A percentile compares a stretch with the other conserved stretches of the same genome.
phyloP scores from a whole-genome alignment of 2,888 invertebrate species.

The Amaurobius ferox region DNA sequence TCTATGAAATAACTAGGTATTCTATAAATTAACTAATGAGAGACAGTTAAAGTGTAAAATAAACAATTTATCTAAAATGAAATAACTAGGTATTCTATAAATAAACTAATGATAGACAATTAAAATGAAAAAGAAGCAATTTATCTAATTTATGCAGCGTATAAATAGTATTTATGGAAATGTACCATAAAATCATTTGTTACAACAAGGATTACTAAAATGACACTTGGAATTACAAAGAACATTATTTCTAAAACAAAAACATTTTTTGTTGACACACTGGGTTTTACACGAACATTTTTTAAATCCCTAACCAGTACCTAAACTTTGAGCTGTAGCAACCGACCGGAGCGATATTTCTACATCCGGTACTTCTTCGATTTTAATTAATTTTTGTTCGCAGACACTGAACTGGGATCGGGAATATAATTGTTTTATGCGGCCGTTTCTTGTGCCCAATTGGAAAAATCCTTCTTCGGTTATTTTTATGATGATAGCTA shows the following conservation, averaged over 20 bases:
- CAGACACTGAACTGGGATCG: slow-evolving; percentile 43
- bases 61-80: too few relatives aligned
- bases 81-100: too few relatives aligned
- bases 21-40: too few relatives aligned
- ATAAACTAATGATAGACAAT: too few relatives aligned
- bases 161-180: slow-evolving; percentile 54
- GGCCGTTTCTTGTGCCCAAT: too few relatives aligned
- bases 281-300: slow-evolving; percentile 60
- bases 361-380: slow-evolving; percentile 56
- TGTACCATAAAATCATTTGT: slow-evolving; percentile 16
- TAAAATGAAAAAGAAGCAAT: slow-evolving; percentile 55
- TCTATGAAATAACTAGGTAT: too few relatives aligned
- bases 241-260: too few relatives aligned
- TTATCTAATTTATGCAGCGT: slow-evolving; percentile 56
- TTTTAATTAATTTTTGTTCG: slow-evolving; percentile 60
- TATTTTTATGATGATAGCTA: slow-evolving; percentile 27
- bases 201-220: too few relatives aligned
- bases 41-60: too few relatives aligned
- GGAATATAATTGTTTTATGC: slow-evolving; percentile 45
- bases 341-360: slow-evolving; percentile 59
- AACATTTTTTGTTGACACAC: slow-evolving; percentile 52
- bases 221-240: too few relatives aligned
- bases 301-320: slow-evolving; percentile 56
- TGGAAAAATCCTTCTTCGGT: too few relatives aligned
- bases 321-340: slow-evolving; percentile 58